Percentiles rank a stretch among this genome's conserved stretches.
These are phyloP conservation scores for Alloplasta piceator DNA, from an alignment of 2,888 invertebrate genomes.

Conservation along the genomic window DNA sequence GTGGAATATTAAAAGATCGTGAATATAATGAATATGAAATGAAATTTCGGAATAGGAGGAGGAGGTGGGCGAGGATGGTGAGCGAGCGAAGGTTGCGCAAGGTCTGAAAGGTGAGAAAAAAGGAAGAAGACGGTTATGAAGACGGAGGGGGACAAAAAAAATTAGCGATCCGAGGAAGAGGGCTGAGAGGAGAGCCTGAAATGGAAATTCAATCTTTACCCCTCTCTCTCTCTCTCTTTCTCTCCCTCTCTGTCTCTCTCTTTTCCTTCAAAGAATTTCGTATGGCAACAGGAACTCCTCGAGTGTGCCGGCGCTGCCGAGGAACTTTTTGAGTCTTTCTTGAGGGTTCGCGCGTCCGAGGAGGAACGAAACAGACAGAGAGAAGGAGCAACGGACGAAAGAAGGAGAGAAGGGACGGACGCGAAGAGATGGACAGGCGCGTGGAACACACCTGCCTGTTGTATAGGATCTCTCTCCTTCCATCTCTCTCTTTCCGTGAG, in stretches of 20 bases:
- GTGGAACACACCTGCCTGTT: conserved; percentile 65
- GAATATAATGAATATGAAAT: conserved; percentile 56
- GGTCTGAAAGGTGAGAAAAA: conserved; percentile 45
- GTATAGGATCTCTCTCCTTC: conserved; percentile 20
- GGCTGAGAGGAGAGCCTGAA: conserved; percentile 30
- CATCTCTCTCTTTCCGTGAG: conserved; percentile 2
- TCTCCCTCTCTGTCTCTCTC: conserved; percentile 6
- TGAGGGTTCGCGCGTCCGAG: conserved; percentile 31
- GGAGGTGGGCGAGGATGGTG: not conserved
- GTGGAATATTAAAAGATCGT: conserved; percentile 55
- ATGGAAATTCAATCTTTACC: conserved; percentile 57
- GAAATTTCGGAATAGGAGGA: conserved; percentile 24
- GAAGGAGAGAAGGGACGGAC: conserved; percentile 39
- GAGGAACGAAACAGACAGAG: conserved; percentile 13
- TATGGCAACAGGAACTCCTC: conserved; percentile 42
- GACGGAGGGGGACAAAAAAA: conserved; percentile 23
- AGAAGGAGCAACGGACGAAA: conserved; percentile 25
- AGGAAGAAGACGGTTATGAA: conserved; percentile 21
- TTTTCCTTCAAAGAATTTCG: conserved; percentile 1
- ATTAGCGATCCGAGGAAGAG: conserved; percentile 15
- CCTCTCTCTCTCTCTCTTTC: conserved; percentile 10
- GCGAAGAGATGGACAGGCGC: conserved; percentile 46
- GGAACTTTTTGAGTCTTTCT: conserved; percentile 52
- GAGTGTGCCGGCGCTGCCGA: conserved; percentile 46
- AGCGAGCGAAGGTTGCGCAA: conserved; percentile 33